phyloP scores from a whole-genome alignment of 2,888 invertebrate genomes.

The Nephrotoma guestfalica region DNA sequence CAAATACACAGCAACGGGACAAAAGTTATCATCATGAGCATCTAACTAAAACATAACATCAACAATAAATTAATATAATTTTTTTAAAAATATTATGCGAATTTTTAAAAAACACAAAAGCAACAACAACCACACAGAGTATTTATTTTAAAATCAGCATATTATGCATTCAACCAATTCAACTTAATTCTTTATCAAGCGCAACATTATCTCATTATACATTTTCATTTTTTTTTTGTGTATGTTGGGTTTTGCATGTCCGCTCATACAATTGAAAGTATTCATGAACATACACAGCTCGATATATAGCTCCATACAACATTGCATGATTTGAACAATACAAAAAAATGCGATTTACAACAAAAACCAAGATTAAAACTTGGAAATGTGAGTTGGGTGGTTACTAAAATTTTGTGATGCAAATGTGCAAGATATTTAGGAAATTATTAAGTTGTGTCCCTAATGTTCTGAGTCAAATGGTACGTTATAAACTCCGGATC shows the following conservation, averaged over 20 bases:
- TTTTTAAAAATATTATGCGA: not conserved
- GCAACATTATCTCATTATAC: not conserved
- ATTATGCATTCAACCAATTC: not conserved
- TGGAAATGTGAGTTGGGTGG: not conserved
- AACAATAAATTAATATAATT: not conserved
- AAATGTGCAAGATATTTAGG: too few species aligned
- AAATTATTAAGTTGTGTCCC: too few species aligned
- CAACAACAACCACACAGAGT: not conserved
- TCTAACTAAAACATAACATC: not conserved
- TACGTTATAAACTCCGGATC: too few species aligned
- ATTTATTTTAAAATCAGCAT: not conserved
- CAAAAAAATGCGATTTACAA: not conserved
- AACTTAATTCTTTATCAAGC: not conserved
- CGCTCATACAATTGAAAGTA: not conserved
- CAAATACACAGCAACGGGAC: not conserved
- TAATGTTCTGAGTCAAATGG: too few species aligned
- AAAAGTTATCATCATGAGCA: not conserved
- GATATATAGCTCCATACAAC: not conserved
- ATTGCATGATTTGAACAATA: not conserved
- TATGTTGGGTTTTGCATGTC: not conserved
- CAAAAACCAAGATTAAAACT: not conserved
- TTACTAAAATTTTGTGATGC: not conserved
- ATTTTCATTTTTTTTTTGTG: not conserved
- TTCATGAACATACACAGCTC: not conserved
- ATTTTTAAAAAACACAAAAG: not conserved